phyloP scores from a whole-genome alignment of 2,888 invertebrate species.

The Nasonia oneida region DNA sequence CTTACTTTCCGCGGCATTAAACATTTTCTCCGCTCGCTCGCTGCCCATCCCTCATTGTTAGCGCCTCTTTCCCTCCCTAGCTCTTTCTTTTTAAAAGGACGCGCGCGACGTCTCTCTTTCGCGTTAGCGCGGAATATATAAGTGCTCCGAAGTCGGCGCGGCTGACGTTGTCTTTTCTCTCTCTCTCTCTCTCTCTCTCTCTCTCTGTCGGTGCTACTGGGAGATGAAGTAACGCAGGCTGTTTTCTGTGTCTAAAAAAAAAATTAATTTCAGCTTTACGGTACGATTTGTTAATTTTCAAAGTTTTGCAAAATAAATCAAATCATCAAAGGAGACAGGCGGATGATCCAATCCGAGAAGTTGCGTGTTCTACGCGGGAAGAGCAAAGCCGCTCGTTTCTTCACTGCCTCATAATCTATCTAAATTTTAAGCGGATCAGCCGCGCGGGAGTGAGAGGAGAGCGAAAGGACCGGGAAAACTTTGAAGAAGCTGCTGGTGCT shows the following conservation, averaged over 20 bases:
- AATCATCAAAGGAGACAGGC: too few species aligned
- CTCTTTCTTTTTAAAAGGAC: slow-evolving; percentile 38
- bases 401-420: slow-evolving; percentile 76
- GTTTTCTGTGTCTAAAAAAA: background rate
- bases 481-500: slow-evolving; percentile 32
- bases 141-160: background rate
- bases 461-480: slow-evolving; percentile 33
- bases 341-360: background rate
- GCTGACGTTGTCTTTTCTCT: background rate
- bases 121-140: background rate
- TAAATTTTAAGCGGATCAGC: slow-evolving; percentile 76
- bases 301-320: too few species aligned
- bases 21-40: slow-evolving; percentile 73
- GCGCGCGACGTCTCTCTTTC: slow-evolving; percentile 46
- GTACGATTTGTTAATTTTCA: too few species aligned
- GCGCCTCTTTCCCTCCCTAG: slow-evolving; percentile 57
- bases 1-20: slow-evolving; percentile 78
- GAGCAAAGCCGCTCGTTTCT: slow-evolving; percentile 59
- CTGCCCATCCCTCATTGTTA: slow-evolving; percentile 78
- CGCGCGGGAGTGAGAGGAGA: background rate
- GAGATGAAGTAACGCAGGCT: background rate
- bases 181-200: background rate
- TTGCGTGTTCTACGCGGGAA: background rate
- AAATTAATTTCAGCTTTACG: too few species aligned
- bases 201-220: background rate